Evolutionary conservation across 2,888 invertebrate genomes (phyloP).

Genomic region (Antheraea assamensis): DNA sequence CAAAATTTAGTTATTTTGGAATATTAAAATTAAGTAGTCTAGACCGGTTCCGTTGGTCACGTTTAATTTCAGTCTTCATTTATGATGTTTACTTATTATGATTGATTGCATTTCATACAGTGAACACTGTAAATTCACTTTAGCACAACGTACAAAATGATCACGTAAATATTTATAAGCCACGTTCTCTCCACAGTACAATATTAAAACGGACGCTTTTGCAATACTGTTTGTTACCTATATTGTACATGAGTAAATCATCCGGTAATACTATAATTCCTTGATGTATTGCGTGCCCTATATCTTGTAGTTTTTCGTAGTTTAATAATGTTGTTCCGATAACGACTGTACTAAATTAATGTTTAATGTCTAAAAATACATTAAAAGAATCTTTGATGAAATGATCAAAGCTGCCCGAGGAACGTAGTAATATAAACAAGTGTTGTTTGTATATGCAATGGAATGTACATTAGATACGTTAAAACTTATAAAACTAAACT

Average conservation of each 20-base stretch:
- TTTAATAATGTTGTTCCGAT: background rate
- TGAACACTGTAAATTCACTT: background rate
- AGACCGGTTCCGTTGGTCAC: background rate
- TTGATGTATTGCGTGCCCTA: constrained; percentile 3
- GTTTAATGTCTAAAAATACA: constrained; percentile 27
- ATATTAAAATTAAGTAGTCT: background rate
- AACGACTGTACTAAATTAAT: constrained; percentile 15
- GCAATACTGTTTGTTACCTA: background rate
- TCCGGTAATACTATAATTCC: constrained; percentile 2
- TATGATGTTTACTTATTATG: constrained; percentile 1
- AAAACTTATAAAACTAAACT: constrained; percentile 2
- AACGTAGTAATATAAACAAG: constrained; percentile 33
- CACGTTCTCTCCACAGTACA: constrained; percentile 1
- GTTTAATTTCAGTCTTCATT: background rate
- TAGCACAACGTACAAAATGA: background rate
- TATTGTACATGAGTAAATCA: background rate
- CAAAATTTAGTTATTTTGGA: background rate
- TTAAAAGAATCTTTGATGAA: constrained; percentile 37
- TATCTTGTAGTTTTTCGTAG: background rate
- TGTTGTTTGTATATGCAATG: constrained; percentile 13
- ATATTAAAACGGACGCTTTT: constrained; percentile 8
- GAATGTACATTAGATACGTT: constrained; percentile 7
- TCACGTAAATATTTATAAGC: background rate
- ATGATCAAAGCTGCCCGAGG: constrained; percentile 39
- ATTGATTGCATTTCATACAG: background rate